Conservation (phyloP, 2,113 vertebrate species). For the Genyomyrus donnyi region DNA sequence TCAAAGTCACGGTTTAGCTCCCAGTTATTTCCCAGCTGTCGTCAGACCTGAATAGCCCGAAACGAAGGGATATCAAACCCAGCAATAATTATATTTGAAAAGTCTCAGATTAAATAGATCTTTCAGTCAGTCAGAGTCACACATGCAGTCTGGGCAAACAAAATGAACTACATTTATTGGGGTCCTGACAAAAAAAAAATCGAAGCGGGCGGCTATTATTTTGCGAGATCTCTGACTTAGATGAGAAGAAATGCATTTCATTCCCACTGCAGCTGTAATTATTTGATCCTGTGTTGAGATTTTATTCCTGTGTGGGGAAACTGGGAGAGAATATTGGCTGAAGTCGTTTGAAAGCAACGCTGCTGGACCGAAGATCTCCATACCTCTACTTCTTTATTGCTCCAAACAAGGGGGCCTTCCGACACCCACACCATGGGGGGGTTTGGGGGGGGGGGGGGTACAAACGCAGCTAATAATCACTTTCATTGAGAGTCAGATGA, state of each 20-base stretch:
- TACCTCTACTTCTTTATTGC: not conserved
- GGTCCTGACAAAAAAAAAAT: conserved; percentile 13
- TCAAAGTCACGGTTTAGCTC: conserved; percentile 17
- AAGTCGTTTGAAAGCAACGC: not conserved
- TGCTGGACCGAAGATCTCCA: not conserved
- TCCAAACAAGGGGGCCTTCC: not conserved
- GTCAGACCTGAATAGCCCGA: not conserved
- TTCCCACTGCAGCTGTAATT: conserved; percentile 17
- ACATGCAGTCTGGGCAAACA: conserved; percentile 15
- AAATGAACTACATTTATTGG: conserved; percentile 11
- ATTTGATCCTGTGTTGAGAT: conserved; percentile 28
- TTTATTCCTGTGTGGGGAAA: not conserved
- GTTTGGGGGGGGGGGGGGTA: not conserved
- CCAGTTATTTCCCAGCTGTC: not conserved
- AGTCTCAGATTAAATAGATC: conserved; percentile 13
- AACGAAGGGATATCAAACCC: not conserved
- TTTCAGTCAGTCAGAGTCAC: conserved; percentile 7
- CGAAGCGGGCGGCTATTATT: conserved; percentile 16
- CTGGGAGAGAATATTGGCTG: conserved; percentile 8
- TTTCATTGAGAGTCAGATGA: not conserved
- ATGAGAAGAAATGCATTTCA: conserved; percentile 26
- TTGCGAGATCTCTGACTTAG: conserved; percentile 18
- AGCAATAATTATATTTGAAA: conserved; percentile 6
- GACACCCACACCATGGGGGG: not conserved
- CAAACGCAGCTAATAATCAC: not conserved